Conservation (phyloP, 2,113 vertebrate species). For the Caracal caracal region DNA sequence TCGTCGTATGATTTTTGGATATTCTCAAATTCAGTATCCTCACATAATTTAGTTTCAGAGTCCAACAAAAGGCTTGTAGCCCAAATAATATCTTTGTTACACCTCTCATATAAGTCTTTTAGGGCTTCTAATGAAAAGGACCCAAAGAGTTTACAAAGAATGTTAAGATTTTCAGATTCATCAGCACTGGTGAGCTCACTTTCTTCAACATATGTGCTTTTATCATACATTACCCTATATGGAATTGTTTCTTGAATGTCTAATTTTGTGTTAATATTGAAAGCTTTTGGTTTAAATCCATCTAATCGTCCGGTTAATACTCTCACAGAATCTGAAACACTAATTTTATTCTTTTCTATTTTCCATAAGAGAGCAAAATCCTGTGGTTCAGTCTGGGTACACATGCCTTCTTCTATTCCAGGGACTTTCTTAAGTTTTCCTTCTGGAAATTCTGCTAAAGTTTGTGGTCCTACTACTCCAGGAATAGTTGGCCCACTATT, state of each 20-base stretch:
- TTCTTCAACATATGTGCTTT: slow-evolving; percentile 95
- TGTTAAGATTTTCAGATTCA: slow-evolving; percentile 90
- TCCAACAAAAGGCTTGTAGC: slow-evolving; percentile 95
- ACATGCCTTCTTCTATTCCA: slow-evolving; percentile 51
- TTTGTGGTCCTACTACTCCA: slow-evolving; percentile 51
- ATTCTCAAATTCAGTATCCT: slow-evolving; percentile 83
- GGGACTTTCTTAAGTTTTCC: neutral
- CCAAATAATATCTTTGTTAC: slow-evolving; percentile 96
- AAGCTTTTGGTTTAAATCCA: slow-evolving; percentile 87
- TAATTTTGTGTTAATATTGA: slow-evolving; percentile 67
- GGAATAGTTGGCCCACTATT: slow-evolving; percentile 79
- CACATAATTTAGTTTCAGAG: slow-evolving; percentile 92
- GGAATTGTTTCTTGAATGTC: slow-evolving; percentile 87
- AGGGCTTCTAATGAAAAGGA: slow-evolving; percentile 92
- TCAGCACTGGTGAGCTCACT: slow-evolving; percentile 86
- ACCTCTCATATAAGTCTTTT: slow-evolving; percentile 97
- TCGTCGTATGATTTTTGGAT: slow-evolving; percentile 58
- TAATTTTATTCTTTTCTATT: slow-evolving; percentile 86
- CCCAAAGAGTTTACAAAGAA: slow-evolving; percentile 93
- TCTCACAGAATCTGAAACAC: slow-evolving; percentile 77
- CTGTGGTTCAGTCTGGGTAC: slow-evolving; percentile 92
- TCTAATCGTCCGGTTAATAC: slow-evolving; percentile 87
- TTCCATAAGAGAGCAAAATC: slow-evolving; percentile 95
- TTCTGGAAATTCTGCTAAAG: slow-evolving; percentile 34
- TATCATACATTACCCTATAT: slow-evolving; percentile 92